A percentile compares a stretch with the other conserved stretches of the same genome.
Evolutionary conservation across 2,888 invertebrate genomes (phyloP).

Genomic region (Corythucha ciliata): DNA sequence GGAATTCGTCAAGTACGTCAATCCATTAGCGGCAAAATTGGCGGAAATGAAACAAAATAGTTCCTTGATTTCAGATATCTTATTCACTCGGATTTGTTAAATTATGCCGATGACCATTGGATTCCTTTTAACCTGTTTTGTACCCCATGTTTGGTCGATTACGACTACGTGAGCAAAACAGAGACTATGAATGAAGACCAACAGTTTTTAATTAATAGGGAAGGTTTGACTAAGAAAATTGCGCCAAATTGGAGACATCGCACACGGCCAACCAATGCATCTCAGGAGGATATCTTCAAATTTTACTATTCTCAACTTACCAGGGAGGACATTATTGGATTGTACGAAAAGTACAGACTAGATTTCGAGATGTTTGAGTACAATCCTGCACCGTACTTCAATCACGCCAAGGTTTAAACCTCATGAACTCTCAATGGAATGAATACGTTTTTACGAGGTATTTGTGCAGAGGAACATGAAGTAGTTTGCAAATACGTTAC

Average conservation of each 20-base stretch:
- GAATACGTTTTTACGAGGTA: too few species aligned
- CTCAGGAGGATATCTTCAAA: constrained; percentile 38
- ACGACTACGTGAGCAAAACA: constrained; percentile 33
- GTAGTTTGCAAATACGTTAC: too few species aligned
- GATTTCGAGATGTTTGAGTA: constrained; percentile 50
- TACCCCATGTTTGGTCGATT: constrained; percentile 47
- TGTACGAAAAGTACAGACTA: constrained; percentile 44
- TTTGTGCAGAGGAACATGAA: too few species aligned
- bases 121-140: constrained; percentile 48
- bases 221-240: constrained; percentile 3
- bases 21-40: too few species aligned
- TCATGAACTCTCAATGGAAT: too few species aligned
- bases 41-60: constrained; percentile 3
- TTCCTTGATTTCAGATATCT: constrained; percentile 38
- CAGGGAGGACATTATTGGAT: constrained; percentile 39
- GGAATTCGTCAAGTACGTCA: constrained; percentile 51
- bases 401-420: constrained; percentile 36
- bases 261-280: constrained; percentile 34
- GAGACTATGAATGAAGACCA: constrained; percentile 49
- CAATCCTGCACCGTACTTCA: constrained; percentile 40
- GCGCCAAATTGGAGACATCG: constrained; percentile 40
- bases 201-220: constrained; percentile 41
- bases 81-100: constrained; percentile 42
- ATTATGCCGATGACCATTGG: constrained; percentile 51
- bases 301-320: constrained; percentile 44